Conservation (phyloP, 2,113 vertebrate genomes). For the Apodemus sylvaticus region DNA sequence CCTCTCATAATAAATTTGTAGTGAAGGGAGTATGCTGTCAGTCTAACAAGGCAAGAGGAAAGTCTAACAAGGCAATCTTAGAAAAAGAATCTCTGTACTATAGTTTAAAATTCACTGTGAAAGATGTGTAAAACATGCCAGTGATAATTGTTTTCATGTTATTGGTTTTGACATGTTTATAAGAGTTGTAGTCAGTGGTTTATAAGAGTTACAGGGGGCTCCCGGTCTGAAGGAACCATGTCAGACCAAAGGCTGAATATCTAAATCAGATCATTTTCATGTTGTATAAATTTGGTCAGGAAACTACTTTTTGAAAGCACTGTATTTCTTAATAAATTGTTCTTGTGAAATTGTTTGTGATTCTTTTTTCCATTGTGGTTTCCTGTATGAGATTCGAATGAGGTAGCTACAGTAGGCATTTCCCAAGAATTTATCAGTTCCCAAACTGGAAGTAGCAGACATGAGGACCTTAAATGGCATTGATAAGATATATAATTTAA, state of each 20-base stretch:
- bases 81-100: not conserved
- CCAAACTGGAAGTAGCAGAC: not conserved
- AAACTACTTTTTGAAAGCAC: not conserved
- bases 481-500: not conserved
- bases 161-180: not conserved
- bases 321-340: not conserved
- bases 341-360: not conserved
- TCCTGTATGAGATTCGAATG: not conserved
- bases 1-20: not conserved
- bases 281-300: not conserved
- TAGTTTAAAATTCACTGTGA: not conserved
- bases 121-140: not conserved
- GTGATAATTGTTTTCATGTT: not conserved
- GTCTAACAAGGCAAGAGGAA: too few species aligned
- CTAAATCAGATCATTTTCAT: not conserved
- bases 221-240: not conserved
- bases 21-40: not conserved
- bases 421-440: constrained; percentile 35
- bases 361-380: not conserved
- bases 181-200: not conserved
- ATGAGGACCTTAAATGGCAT: not conserved
- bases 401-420: not conserved
- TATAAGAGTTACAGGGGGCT: not conserved
- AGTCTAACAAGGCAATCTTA: not conserved
- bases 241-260: not conserved